A percentile compares a stretch with the other conserved stretches of the same genome.
Evolutionary conservation across 2,797 vertebrate genomes (phyloP).

Genomic region (Enteromius afrohamiltoni): DNA sequence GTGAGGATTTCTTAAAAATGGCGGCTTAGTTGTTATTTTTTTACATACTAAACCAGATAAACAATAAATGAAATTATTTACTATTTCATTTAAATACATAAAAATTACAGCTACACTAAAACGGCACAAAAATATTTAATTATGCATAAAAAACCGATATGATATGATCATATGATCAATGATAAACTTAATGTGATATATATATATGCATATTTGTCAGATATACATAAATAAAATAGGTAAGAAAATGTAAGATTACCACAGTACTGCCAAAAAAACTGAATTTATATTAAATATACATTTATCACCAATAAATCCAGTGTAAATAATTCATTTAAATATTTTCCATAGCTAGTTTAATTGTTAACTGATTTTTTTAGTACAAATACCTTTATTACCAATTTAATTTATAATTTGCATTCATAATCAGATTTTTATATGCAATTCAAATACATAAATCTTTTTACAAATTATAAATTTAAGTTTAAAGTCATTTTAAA

Average conservation of each 20-base stretch:
- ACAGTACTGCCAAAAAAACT: not conserved
- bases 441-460: not conserved
- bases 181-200: not conserved
- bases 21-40: not conserved
- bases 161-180: too few species aligned
- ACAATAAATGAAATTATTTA: not conserved
- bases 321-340: not conserved
- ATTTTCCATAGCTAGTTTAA: not conserved
- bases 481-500: not conserved
- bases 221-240: not conserved
- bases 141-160: too few species aligned
- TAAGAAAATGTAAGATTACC: not conserved
- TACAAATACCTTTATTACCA: not conserved
- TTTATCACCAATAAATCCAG: not conserved
- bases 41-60: conserved; percentile 1
- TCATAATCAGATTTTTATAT: not conserved
- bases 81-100: not conserved
- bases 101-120: not conserved
- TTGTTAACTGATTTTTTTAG: not conserved
- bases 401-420: not conserved
- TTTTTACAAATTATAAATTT: not conserved
- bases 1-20: not conserved
- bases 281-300: not conserved
- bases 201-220: not conserved
- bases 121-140: not conserved